Evolutionary conservation across 2,113 vertebrate genomes (phyloP).

Genomic region (Mionectes macconnelli): DNA sequence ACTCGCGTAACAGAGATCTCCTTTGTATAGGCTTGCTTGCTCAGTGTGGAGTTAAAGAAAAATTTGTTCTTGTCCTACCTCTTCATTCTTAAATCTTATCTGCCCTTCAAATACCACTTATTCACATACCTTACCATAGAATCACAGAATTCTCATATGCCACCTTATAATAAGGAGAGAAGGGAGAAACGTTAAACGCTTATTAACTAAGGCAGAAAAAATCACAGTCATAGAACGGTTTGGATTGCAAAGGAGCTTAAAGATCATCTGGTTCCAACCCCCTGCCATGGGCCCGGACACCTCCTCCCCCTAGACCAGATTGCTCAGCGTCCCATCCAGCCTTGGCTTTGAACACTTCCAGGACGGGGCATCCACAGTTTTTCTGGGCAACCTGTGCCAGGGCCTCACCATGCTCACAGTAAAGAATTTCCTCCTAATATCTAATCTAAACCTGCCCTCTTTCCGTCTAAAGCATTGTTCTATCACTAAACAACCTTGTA

Average conservation of each 20-base stretch:
- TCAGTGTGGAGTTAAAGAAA: background rate
- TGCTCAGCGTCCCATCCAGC: background rate
- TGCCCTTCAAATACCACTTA: background rate
- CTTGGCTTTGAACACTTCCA: background rate
- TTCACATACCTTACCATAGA: background rate
- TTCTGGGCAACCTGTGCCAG: background rate
- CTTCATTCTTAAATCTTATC: background rate
- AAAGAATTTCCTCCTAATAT: background rate
- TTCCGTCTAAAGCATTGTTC: background rate
- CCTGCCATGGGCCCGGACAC: background rate
- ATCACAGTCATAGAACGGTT: background rate
- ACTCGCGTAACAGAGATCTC: background rate
- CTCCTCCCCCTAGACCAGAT: fast-evolving
- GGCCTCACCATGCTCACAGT: fast-evolving
- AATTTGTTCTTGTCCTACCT: background rate
- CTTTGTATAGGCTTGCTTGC: background rate
- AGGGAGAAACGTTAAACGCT: background rate
- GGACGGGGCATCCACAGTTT: background rate
- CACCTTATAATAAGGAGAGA: background rate
- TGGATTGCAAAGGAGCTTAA: background rate
- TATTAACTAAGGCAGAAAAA: background rate
- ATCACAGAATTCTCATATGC: background rate
- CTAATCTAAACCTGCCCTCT: background rate
- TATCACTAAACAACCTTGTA: background rate
- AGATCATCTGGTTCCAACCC: background rate